These are phyloP conservation scores for Sebastes paucispinis DNA, from an alignment of 2,797 vertebrate genomes.

Conservation along the genomic window DNA sequence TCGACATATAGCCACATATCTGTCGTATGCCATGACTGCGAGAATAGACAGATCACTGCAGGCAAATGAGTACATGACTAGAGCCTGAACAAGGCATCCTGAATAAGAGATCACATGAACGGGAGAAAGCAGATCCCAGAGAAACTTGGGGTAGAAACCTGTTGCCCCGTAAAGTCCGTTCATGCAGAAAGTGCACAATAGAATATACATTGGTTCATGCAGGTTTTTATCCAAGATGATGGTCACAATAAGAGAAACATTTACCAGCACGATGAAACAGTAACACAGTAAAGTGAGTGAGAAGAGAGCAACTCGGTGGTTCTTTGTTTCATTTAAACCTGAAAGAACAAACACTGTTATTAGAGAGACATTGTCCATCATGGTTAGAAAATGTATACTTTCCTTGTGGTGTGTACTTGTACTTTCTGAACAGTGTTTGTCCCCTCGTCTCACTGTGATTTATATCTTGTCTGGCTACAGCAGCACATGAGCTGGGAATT, in stretches of 20 bases:
- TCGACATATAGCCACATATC: conserved; percentile 60
- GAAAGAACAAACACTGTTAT: conserved; percentile 51
- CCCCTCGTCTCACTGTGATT: neutral
- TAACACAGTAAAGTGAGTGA: conserved; percentile 43
- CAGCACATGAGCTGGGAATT: neutral
- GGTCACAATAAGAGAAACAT: conserved; percentile 11
- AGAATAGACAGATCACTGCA: conserved; percentile 42
- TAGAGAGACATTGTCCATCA: conserved; percentile 31
- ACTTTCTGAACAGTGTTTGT: neutral
- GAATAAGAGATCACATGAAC: conserved; percentile 50
- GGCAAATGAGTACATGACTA: conserved; percentile 39
- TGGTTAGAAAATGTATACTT: neutral
- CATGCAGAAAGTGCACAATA: conserved; percentile 48
- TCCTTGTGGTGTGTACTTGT: neutral
- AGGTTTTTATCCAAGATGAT: conserved; percentile 46
- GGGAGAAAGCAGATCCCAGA: conserved; percentile 54
- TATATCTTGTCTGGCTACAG: neutral
- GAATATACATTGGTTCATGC: conserved; percentile 65
- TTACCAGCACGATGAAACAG: conserved; percentile 18
- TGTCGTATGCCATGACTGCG: conserved; percentile 57
- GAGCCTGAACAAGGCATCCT: conserved; percentile 53
- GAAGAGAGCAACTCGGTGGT: conserved; percentile 28
- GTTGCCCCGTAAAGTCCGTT: conserved; percentile 50
- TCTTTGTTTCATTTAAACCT: conserved; percentile 48
- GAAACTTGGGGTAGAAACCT: conserved; percentile 59